Evolutionary conservation across 2,113 vertebrate genomes (phyloP), one percentile per base, ranked within the genome.

Genomic region (Hyperoodon ampullatus): DNA sequence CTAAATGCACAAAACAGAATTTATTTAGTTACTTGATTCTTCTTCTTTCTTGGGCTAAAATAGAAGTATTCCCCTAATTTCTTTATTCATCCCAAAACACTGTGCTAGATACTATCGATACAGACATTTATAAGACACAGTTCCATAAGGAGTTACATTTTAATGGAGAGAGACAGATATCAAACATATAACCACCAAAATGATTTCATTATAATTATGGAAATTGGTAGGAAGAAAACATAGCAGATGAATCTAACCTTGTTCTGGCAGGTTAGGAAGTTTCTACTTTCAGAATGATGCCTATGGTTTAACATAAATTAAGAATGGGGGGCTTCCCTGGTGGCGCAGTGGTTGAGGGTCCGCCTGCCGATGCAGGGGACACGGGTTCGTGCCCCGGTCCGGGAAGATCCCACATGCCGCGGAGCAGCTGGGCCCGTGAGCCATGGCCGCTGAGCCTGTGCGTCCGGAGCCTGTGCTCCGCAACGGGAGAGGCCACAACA

Each of bases 141-240:
- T 89, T 97, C 26, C 72, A 58, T 30, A 24, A 55, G 6, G n/a
- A 97, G 6, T 94, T 88, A 50, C 24, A 82, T 77, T 95, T 95
- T 93, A 90, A 61, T 68, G 60, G 28, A 92, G 53, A 90, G 50
- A 93, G 30, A 77, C 30, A 66, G 44, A n/a, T n/a, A 21, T 8
- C 28, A 66, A 72, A 83, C 14, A 6, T 58, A 50, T 19, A 63
- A 60, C 24, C 26, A 28, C 7, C 55, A 65, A 96, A 82, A 82
- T 70, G 15, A 93, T 42, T 71, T 83, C 19, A 50, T 77, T 96
- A 23, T 82, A 72, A 90, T 55, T 88, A 33, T 39, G 77, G 82
- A 50, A 58, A 70, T 55, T n/a, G 18, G 63, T 55, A 24, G 15
- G 19, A 80, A 55, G 65, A 85, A 72, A 72, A 71, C 9, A 11